These are phyloP conservation scores for Phalacrocorax carbo DNA, from an alignment of 2,113 vertebrate genomes.

Conservation along the genomic window DNA sequence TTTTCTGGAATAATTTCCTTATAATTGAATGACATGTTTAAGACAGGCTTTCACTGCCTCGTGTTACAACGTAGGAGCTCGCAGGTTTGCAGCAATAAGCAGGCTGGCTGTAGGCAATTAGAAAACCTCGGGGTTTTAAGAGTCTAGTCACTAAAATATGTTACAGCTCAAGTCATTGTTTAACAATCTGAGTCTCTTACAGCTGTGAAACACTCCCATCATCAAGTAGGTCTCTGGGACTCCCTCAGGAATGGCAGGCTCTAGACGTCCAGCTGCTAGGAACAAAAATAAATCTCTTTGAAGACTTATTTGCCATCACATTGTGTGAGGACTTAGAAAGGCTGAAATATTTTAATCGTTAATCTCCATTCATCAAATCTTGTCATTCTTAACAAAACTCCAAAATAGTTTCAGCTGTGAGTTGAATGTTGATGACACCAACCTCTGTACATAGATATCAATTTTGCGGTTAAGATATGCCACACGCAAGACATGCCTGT, in stretches of 20 bases:
- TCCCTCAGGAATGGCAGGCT: slow-evolving; percentile 20
- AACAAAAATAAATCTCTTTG: slow-evolving; percentile 67
- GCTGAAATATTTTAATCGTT: slow-evolving; percentile 49
- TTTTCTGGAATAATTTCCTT: not conserved
- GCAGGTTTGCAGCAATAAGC: not conserved
- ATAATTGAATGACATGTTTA: not conserved
- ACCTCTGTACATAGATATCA: not conserved
- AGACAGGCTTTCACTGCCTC: not conserved
- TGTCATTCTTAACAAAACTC: slow-evolving; percentile 8
- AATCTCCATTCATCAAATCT: slow-evolving; percentile 63
- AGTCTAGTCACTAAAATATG: slow-evolving; percentile 4
- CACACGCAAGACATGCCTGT: not conserved
- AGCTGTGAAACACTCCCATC: slow-evolving; percentile 55
- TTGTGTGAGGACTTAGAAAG: slow-evolving; percentile 40
- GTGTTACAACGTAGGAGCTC: not conserved
- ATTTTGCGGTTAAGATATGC: not conserved
- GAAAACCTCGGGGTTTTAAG: slow-evolving; percentile 17
- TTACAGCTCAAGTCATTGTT: slow-evolving; percentile 40
- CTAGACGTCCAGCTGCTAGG: slow-evolving; percentile 50
- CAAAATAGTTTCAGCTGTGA: slow-evolving; percentile 59
- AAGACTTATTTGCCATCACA: slow-evolving; percentile 45
- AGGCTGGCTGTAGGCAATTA: slow-evolving; percentile 29
- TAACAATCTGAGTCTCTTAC: slow-evolving; percentile 13
- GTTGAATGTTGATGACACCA: not conserved
- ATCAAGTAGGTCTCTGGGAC: slow-evolving; percentile 1